Base-by-base conservation (phyloP, 2,888 invertebrate species). In the Dryadula phaetusa region DNA sequence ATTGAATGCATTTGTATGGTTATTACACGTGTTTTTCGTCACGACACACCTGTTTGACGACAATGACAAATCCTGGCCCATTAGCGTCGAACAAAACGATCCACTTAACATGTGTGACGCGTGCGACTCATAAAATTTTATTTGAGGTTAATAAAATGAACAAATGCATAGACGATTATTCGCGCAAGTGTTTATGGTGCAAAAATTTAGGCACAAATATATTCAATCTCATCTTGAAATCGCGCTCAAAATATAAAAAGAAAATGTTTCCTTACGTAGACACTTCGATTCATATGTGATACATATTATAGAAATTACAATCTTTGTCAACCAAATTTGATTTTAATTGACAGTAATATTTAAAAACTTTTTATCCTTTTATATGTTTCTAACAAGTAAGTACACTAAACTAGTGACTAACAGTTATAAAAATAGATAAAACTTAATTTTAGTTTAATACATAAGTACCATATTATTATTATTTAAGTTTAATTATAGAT, bases 21-120 rank as follows among this genome's bases (percentile, higher is more conserved):
- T 79, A 81, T 85, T 84, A 84, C 81, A 82, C 80, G 74, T 81
- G 81, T 85, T 84, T 84, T 83, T 82, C 81, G 79, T 81, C 81
- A 81, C 81, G 83, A 81, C 78, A 83, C 82, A 87, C 85, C 84
- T 86, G 86, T 83, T 84, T 79, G 77, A 77, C 79, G 77, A 78
- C 79, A 78, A 76, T 82, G 82, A 86, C 82, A 85, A 84, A 84
- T 82, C 77, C 75, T 71, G 70, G 69, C 56, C 75, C 78, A 83
- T 85, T 82, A 83, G 76, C 76, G 78, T 79, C 72, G 71, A 72
- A 81, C 83, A 80, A 83, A 82, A 72, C 64, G 67, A 46, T 63
- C 68, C 70, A 71, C 71, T 74, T 72, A 70, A 66, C 58, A 72
- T 62, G 66, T 69, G 69, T 71, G 73, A 70, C 73, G 66, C 66